Conservation (phyloP, 2,888 invertebrate genomes). For the Adineta ricciae region DNA sequence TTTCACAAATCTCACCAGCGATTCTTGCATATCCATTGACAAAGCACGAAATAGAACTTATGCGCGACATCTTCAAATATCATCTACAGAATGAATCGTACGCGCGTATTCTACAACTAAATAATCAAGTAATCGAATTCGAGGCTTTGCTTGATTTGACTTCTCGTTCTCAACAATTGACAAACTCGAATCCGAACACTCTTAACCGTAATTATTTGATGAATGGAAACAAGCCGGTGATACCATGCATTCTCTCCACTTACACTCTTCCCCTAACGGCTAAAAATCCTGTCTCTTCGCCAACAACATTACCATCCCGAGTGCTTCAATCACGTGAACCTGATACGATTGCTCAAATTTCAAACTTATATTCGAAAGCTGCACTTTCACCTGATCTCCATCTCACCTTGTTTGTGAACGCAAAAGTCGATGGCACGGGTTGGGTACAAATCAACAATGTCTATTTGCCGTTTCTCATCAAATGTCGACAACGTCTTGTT, state of each 20-base stretch:
- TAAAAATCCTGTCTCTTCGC: not conserved
- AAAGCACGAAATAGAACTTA: not conserved
- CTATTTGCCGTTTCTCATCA: not conserved
- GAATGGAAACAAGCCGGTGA: not conserved
- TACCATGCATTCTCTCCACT: not conserved
- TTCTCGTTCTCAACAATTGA: not conserved
- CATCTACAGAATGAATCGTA: not conserved
- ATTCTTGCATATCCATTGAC: not conserved
- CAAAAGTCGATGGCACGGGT: not conserved
- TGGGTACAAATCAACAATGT: conserved; percentile 19
- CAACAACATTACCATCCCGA: not conserved
- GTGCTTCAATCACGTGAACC: not conserved
- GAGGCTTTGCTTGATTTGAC: not conserved
- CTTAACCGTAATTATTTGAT: not conserved
- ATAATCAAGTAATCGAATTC: not conserved
- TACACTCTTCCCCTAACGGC: not conserved
- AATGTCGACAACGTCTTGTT: not conserved
- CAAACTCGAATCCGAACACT: not conserved
- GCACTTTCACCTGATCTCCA: not conserved
- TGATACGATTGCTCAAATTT: not conserved
- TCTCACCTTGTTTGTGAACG: not conserved
- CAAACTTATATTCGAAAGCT: not conserved
- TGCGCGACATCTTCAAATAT: not conserved
- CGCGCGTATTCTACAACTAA: not conserved
- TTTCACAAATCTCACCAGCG: not conserved